A percentile compares a stretch with the other conserved stretches of the same genome.
Evolutionary conservation across 2,888 invertebrate genomes (phyloP).

Genomic region (Ephialtes manifestator): DNA sequence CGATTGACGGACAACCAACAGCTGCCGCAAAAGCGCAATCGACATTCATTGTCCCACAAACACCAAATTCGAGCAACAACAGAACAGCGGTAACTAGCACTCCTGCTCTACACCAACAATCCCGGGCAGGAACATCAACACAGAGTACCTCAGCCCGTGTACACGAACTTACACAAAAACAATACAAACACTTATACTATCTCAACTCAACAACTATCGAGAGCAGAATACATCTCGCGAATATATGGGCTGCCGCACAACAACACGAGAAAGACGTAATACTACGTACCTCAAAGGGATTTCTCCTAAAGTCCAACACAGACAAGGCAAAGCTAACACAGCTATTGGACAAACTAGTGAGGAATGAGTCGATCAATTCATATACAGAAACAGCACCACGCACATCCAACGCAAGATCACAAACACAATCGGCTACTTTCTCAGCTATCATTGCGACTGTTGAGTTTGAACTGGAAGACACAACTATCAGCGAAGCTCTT

Average conservation of each 20-base stretch:
- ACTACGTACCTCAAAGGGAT: not conserved
- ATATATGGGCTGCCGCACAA: not conserved
- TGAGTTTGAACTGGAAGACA: not conserved
- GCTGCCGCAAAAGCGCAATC: not conserved
- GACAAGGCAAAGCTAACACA: not conserved
- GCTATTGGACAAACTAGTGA: not conserved
- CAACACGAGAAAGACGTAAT: not conserved
- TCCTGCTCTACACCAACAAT: not conserved
- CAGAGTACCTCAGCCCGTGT: not conserved
- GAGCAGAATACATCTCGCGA: not conserved
- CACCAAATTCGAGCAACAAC: not conserved
- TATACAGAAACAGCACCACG: not conserved
- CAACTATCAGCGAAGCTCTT: not conserved
- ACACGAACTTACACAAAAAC: not conserved
- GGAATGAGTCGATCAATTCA: not conserved
- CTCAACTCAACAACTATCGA: not conserved
- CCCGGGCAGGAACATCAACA: not conserved
- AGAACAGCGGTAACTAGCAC: not conserved
- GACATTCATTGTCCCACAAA: not conserved
- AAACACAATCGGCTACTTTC: not conserved
- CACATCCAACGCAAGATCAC: not conserved
- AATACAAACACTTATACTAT: conserved; percentile 1
- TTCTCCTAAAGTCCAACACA: not conserved
- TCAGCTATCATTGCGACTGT: not conserved
- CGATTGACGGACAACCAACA: not conserved